Conservation (phyloP, 2,113 vertebrate species). For the Chiloscyllium plagiosum region DNA sequence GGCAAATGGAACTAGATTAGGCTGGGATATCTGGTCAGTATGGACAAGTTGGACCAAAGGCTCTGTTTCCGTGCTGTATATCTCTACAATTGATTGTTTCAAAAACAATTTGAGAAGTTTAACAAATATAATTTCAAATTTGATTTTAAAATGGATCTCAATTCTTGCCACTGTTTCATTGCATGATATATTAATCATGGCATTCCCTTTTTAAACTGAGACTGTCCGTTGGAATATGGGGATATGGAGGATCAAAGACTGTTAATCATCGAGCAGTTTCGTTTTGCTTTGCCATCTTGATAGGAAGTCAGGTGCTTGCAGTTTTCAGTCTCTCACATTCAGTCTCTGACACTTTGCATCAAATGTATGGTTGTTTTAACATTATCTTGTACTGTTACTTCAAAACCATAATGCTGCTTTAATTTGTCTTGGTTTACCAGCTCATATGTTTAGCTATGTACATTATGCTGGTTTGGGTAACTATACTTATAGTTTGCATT, state of each 20-base stretch:
- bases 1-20: too few relatives aligned
- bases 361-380: background rate
- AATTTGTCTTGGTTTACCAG: background rate
- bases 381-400: background rate
- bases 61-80: too few relatives aligned
- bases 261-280: background rate
- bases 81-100: background rate
- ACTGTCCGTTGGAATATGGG: background rate
- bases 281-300: background rate
- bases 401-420: constrained; percentile 1
- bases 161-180: background rate
- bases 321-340: background rate
- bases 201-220: background rate
- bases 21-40: too few relatives aligned
- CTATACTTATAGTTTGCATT: background rate
- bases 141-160: background rate
- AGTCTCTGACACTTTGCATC: background rate
- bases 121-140: background rate
- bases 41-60: too few relatives aligned
- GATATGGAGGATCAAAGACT: background rate
- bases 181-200: background rate
- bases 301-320: background rate
- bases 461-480: background rate
- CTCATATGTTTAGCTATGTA: background rate
- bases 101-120: background rate